A percentile compares a stretch with the other conserved stretches of the same genome.
phyloP scores from a whole-genome alignment of 2,888 invertebrate species.

The Melolontha melolontha region DNA sequence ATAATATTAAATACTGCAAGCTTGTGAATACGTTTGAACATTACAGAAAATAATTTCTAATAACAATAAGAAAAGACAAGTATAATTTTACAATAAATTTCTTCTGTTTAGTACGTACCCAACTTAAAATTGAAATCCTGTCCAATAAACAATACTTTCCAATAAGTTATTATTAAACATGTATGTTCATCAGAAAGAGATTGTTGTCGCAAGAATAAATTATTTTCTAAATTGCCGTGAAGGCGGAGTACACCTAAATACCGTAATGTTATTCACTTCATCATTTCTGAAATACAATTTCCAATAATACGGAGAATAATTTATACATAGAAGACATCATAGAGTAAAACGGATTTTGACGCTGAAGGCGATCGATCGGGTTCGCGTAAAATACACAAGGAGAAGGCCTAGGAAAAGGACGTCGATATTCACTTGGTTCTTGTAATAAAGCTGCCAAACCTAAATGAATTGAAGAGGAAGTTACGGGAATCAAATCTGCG shows the following conservation, averaged over 20 bases:
- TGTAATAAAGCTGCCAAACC: conserved; percentile 39
- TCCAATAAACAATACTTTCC: conserved; percentile 5
- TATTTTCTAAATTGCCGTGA: conserved; percentile 17
- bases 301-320: conserved; percentile 12
- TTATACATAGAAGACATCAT: conserved; percentile 1
- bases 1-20: too few species aligned
- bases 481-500: conserved; percentile 18
- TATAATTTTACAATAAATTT: not conserved
- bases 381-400: not conserved
- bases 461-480: conserved; percentile 35
- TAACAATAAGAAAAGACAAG: too few species aligned
- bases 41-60: too few species aligned
- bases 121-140: not conserved
- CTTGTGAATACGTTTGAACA: too few species aligned
- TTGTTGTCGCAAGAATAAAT: conserved; percentile 11
- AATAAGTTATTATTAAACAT: not conserved
- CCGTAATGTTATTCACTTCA: conserved; percentile 14
- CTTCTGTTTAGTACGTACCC: not conserved
- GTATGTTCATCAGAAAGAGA: too few species aligned
- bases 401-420: conserved; percentile 8
- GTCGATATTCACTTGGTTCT: conserved; percentile 16
- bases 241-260: conserved; percentile 4
- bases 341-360: conserved; percentile 18
- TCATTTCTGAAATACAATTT: conserved; percentile 25
- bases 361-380: conserved; percentile 11